Base-by-base conservation (phyloP, 2,888 invertebrate genomes). In the Melolontha melolontha region DNA sequence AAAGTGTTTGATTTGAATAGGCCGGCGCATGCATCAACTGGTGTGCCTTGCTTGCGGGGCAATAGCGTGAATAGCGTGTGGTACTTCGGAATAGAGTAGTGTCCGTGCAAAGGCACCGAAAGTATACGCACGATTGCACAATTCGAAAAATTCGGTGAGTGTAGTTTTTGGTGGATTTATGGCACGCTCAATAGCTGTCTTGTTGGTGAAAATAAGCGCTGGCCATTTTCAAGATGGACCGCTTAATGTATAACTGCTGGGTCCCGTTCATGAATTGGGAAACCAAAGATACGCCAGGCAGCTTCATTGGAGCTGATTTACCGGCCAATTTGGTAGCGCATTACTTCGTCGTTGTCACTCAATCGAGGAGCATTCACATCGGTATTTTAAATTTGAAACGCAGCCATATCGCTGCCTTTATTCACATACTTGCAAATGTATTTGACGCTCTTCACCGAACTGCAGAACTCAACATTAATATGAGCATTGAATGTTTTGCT, bases 381-480 rank as follows among this genome's bases (percentile, higher is more conserved):
- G n/a, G n/a, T n/a, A n/a, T n/a, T n/a, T n/a, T n/a, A n/a, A n/a
- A n/a, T n/a, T n/a, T n/a, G n/a, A 71, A 74, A 74, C 34, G 72
- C 69, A 29, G 73, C 73, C 69, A 62, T 64, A 67, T 75, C 73
- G 65, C 70, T 73, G 8, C 74, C 74, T 72, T 77, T 77, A 12
- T 67, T 71, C 2, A 75, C 73, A 70, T 76, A 75, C 71, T 81
- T 81, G 71, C 79, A 81, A 70, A 82, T 75, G 69, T 80, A 82
- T 75, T 82, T 81, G 22, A 82, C 80, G 8, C 76, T 72, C 66
- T 81, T 80, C 0, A 74, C 74, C 1, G 82, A 83, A 73, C 75
- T 78, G 67, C 83, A 85, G 55, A 51, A 72, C 64, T 82, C 78
- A 41, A 80, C 78, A 67, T 80, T 80, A 27, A 77, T 75, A 64